A percentile compares a stretch with the other conserved stretches of the same genome.
Conservation (phyloP, 2,113 vertebrate species). For the Prunella fulvescens region DNA sequence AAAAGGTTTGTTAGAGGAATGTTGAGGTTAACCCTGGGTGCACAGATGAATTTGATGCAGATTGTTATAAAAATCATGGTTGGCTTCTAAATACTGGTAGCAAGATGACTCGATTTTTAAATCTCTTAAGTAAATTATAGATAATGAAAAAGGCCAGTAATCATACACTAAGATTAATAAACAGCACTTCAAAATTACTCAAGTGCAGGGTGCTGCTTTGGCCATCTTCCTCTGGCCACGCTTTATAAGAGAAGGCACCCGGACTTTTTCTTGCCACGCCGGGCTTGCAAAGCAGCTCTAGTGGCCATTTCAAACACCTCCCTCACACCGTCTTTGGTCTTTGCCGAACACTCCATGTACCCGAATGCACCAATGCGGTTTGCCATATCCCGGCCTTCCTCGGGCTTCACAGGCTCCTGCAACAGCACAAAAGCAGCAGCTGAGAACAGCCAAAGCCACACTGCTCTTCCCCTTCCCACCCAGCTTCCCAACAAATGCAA, state of each 20-base stretch:
- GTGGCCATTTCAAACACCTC: constrained; percentile 87
- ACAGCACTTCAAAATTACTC: constrained; percentile 81
- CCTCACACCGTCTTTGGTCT: constrained; percentile 86
- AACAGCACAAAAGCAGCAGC: not conserved
- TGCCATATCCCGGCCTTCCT: constrained; percentile 84
- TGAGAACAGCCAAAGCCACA: not conserved
- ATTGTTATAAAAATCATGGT: constrained; percentile 79
- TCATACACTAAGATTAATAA: constrained; percentile 84
- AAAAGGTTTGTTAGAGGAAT: constrained; percentile 76
- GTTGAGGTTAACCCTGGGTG: constrained; percentile 72
- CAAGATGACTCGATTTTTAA: constrained; percentile 82
- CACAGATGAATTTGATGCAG: constrained; percentile 75
- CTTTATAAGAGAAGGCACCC: constrained; percentile 84
- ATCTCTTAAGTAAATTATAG: constrained; percentile 83
- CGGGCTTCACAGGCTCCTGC: constrained; percentile 81
- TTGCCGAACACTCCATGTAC: constrained; percentile 86
- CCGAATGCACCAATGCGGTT: constrained; percentile 82
- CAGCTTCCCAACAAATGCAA: not conserved
- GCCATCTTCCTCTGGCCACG: constrained; percentile 68
- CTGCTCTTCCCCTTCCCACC: not conserved
- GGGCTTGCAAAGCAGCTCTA: constrained; percentile 83
- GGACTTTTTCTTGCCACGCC: constrained; percentile 81
- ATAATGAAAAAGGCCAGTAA: constrained; percentile 84
- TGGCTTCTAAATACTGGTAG: constrained; percentile 86
- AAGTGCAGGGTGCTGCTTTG: constrained; percentile 75